Conservation (phyloP, 2,888 invertebrate species). For the Caenorhabditis macrosperma region DNA sequence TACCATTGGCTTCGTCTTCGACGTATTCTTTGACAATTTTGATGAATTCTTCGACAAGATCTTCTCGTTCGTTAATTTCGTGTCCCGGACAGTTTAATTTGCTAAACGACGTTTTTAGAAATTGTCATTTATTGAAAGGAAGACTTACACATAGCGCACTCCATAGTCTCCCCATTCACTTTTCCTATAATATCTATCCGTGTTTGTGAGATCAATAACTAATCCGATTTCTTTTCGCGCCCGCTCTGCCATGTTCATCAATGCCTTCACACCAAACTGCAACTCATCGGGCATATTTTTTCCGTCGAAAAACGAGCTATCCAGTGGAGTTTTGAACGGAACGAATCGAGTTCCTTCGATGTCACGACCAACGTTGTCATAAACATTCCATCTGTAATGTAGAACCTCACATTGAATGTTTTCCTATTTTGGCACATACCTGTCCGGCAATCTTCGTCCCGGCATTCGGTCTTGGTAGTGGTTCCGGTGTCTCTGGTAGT, state of each 20-base stretch:
- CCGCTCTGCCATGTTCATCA: constrained; percentile 70
- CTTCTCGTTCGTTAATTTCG: constrained; percentile 68
- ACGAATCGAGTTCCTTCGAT: constrained; percentile 86
- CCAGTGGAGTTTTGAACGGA: constrained; percentile 87
- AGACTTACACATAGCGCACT: constrained; percentile 63
- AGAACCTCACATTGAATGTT: too few species aligned
- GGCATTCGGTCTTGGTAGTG: constrained; percentile 3
- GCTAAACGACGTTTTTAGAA: too few species aligned
- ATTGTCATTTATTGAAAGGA: not conserved
- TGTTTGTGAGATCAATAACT: constrained; percentile 81
- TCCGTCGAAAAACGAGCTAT: constrained; percentile 78
- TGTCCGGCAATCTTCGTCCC: constrained; percentile 52
- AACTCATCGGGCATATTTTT: constrained; percentile 55
- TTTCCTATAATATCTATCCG: constrained; percentile 79
- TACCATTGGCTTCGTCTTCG: constrained; percentile 54
- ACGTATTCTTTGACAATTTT: constrained; percentile 60
- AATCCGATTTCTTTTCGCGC: constrained; percentile 78
- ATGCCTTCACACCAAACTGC: constrained; percentile 53
- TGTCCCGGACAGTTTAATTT: constrained; percentile 72
- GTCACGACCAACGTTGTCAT: constrained; percentile 83
- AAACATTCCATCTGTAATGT: constrained; percentile 81
- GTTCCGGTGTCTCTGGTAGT: constrained; percentile 4
- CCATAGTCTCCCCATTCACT: constrained; percentile 63
- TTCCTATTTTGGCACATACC: constrained; percentile 17
- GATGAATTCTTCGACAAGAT: constrained; percentile 67